These are phyloP conservation scores for Campylomormyrus numenius DNA, from an alignment of 2,113 vertebrate genomes.

Conservation along the genomic window DNA sequence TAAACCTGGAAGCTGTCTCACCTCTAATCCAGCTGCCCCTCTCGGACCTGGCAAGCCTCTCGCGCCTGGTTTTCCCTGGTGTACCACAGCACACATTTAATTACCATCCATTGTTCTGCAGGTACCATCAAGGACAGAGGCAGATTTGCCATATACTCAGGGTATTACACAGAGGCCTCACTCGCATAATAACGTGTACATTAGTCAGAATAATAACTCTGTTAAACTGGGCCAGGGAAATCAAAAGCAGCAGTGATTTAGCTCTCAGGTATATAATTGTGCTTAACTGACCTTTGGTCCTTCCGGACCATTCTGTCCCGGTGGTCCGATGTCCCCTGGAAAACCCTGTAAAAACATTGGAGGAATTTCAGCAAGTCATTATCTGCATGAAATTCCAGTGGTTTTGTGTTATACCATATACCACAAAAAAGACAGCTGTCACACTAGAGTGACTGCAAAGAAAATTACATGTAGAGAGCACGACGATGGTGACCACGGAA, in stretches of 20 bases:
- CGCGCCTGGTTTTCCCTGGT: conserved; percentile 80
- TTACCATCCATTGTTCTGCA: not conserved
- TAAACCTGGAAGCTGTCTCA: conserved; percentile 47
- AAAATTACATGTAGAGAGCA: not conserved
- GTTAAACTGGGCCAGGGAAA: not conserved
- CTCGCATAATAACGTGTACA: not conserved
- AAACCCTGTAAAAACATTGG: conserved; percentile 73
- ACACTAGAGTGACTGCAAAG: not conserved
- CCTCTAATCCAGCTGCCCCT: conserved; percentile 81
- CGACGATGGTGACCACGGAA: not conserved
- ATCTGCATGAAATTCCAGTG: not conserved
- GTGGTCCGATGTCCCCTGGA: conserved; percentile 92
- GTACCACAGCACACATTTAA: conserved; percentile 7
- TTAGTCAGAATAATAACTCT: not conserved
- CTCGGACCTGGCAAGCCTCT: conserved; percentile 88
- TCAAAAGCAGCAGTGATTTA: not conserved
- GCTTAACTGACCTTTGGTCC: conserved; percentile 79
- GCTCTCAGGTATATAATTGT: conserved; percentile 14
- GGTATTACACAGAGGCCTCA: not conserved
- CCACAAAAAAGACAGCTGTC: not conserved
- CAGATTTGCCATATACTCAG: not conserved
- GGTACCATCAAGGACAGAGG: not conserved
- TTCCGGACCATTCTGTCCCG: conserved; percentile 89
- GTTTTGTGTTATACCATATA: not conserved
- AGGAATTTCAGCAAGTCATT: not conserved